Evolutionary conservation across 2,888 invertebrate genomes (phyloP).

Genomic region (Nemotelus nigrinus): DNA sequence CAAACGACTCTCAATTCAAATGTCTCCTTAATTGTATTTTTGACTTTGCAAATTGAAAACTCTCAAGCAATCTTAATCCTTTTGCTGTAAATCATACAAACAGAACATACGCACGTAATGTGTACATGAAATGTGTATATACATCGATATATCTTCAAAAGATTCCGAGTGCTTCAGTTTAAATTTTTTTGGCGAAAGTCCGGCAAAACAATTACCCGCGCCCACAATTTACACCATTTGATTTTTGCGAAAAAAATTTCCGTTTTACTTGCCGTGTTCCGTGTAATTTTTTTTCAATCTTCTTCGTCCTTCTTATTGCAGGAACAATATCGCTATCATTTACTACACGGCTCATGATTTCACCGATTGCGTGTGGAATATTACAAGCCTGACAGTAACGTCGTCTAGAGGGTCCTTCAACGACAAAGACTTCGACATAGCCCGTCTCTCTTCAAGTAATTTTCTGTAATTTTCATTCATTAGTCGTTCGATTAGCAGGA

Average conservation of each 20-base stretch:
- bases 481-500: constrained; percentile 48
- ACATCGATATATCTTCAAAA: too few relatives aligned
- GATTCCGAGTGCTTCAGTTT: too few relatives aligned
- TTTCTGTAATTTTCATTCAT: constrained; percentile 51
- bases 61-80: too few relatives aligned
- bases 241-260: not conserved
- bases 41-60: too few relatives aligned
- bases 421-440: not conserved
- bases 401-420: constrained; percentile 32
- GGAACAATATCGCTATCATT: not conserved
- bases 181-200: not conserved
- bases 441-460: constrained; percentile 35
- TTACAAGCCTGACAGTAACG: constrained; percentile 10
- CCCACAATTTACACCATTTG: not conserved
- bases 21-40: too few relatives aligned
- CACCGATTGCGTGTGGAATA: constrained; percentile 32
- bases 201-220: not conserved
- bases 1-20: too few relatives aligned
- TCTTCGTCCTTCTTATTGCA: constrained; percentile 15
- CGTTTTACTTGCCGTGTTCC: constrained; percentile 27
- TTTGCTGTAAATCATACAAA: too few relatives aligned
- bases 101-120: too few relatives aligned
- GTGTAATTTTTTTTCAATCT: not conserved
- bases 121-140: too few relatives aligned
- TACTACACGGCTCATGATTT: constrained; percentile 17